Evolutionary conservation across 1,140 invertebrate genomes (phyloP).

Genomic region (Limonius californicus): DNA sequence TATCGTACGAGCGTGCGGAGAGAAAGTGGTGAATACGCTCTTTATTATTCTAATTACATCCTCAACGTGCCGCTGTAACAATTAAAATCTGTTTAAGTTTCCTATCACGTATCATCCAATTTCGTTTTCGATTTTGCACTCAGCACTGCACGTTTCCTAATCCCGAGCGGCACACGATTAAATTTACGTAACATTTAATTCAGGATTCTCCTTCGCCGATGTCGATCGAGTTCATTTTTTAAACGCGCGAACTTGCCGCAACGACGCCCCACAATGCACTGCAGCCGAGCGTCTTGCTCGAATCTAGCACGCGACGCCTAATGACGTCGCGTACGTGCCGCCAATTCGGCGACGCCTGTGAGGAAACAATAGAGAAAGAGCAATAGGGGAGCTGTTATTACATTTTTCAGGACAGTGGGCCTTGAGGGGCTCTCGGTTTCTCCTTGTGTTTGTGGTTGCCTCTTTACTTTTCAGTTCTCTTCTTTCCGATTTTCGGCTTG

Average conservation of each 20-base stretch:
- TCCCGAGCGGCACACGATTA: background rate
- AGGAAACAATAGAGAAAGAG: background rate
- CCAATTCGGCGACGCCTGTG: background rate
- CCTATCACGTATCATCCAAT: background rate
- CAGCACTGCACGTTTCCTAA: background rate
- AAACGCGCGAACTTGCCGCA: background rate
- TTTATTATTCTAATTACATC: background rate
- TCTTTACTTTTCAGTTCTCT: no score
- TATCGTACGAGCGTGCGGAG: no score
- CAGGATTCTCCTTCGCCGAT: background rate
- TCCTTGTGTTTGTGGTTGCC: no score
- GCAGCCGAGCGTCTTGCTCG: background rate
- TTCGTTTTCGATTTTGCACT: background rate
- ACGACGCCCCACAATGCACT: background rate
- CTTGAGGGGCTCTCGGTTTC: background rate
- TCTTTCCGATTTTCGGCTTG: no score
- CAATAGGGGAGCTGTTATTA: background rate
- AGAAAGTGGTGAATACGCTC: background rate
- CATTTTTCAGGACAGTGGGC: background rate
- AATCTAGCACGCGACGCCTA: slow-evolving; percentile 1
- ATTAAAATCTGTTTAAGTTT: background rate
- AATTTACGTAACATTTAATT: background rate
- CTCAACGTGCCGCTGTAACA: background rate
- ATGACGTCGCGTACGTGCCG: background rate
- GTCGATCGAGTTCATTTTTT: background rate